phyloP scores from a whole-genome alignment of 2,113 vertebrate species.

The Suricata suricatta region DNA sequence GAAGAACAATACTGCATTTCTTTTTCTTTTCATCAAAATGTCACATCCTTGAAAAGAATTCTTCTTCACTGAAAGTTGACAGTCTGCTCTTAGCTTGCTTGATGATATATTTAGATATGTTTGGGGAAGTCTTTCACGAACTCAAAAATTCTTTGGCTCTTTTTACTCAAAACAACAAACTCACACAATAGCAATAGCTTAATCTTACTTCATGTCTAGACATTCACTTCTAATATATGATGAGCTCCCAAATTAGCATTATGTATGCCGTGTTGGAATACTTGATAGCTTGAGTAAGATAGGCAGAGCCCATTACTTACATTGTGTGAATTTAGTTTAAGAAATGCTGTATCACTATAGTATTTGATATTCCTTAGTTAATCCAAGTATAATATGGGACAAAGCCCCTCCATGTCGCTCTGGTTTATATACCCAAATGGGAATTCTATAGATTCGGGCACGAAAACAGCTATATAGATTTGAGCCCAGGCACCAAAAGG shows the following conservation, averaged over 20 bases:
- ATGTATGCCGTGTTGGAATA: not conserved
- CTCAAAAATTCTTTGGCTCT: not conserved
- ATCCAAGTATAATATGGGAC: not conserved
- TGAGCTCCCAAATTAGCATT: not conserved
- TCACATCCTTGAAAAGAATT: slow-evolving; percentile 13
- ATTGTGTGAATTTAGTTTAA: not conserved
- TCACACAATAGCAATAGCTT: not conserved
- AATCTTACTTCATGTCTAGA: not conserved
- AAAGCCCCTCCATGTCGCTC: not conserved
- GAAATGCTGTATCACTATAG: not conserved
- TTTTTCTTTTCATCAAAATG: slow-evolving; percentile 3
- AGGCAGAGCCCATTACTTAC: not conserved
- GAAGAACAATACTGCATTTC: not conserved
- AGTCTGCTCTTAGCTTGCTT: not conserved
- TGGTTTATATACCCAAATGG: not conserved
- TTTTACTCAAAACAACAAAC: not conserved
- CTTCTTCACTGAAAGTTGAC: not conserved
- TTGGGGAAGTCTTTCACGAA: slow-evolving; percentile 38
- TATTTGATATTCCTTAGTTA: not conserved
- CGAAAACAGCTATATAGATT: not conserved
- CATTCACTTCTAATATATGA: not conserved
- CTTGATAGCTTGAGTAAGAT: not conserved
- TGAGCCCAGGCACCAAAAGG: not conserved
- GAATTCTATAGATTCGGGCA: not conserved
- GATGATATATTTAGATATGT: not conserved